Evolutionary conservation across 1,140 invertebrate species (phyloP).

Genomic region (Metopolophium dirhodum): DNA sequence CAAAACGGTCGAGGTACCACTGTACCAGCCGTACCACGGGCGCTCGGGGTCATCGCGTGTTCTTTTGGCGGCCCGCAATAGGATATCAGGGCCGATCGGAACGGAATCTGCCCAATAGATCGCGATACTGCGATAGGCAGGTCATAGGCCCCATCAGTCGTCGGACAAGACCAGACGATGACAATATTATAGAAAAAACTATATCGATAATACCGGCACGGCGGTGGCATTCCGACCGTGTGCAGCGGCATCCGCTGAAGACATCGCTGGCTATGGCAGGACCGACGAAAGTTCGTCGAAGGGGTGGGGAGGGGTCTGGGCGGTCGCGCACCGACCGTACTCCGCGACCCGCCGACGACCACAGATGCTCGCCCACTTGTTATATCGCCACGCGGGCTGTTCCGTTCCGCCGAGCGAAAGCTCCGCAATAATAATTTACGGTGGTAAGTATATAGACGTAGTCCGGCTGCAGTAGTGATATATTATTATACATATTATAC

Average conservation of each 20-base stretch:
- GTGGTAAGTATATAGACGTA: constrained; percentile 7
- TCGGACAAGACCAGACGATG: too few relatives aligned
- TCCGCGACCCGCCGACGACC: not conserved
- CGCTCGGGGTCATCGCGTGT: not conserved
- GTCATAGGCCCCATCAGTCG: not conserved
- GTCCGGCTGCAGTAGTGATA: not conserved
- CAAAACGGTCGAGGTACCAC: not conserved
- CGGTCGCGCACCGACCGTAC: not conserved
- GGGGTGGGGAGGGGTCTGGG: too few relatives aligned
- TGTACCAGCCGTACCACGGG: not conserved
- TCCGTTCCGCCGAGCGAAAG: constrained; percentile 6
- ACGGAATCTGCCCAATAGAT: not conserved
- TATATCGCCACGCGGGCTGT: not conserved
- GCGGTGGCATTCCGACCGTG: not conserved
- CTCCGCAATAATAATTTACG: not conserved
- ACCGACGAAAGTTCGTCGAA: not conserved
- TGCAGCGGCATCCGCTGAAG: not conserved
- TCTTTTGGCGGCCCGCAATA: not conserved
- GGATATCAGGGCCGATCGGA: not conserved
- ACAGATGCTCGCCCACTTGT: not conserved
- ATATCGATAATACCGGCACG: not conserved
- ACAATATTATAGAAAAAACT: not conserved
- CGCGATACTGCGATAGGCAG: too few relatives aligned
- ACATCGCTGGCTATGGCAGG: not conserved
- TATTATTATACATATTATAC: constrained; percentile 28